Evolutionary conservation across 2,888 invertebrate genomes (phyloP), one percentile per base, ranked within the genome.

Genomic region (Rapana venosa): DNA sequence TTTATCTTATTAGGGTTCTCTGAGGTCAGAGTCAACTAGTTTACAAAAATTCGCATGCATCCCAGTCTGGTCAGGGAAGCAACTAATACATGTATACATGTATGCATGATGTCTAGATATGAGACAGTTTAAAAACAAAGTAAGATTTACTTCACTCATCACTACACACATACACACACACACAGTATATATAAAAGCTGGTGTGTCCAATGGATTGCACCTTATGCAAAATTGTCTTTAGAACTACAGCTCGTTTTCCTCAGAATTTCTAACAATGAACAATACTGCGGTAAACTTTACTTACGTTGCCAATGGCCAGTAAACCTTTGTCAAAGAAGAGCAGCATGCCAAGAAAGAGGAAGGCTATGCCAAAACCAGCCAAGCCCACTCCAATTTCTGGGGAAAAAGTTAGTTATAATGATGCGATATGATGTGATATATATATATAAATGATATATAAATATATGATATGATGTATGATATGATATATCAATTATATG

Each of bases 261-360:
- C 22, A 77, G 36, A 74, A 77, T 4, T n/a, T n/a, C 26, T 30
- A n/a, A 8, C 77, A 47, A 47, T 47, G 13, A 77, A 30, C 15
- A n/a, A n/a, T 77, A 77, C 11, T 22, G 66, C 4, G 17, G 66
- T 22, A 66, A 26, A 66, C 17, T 11, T 15, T 81, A 97, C 98
- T 98, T 97, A 99, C 99, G 97, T 99, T 99, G 96, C 99, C 99
- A 96, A 99, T 98, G n/a, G 99, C 99, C 90, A 99, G 97, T 90
- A 99, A 97, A 88, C 99, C 99, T 96, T 98, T 99, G 96, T 99
- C 99, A 96, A 99, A 99, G 89, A 99, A 97, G 91, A 99, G 97
- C 86, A 99, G 95, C 77, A 99, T 97, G 91, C 99, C 99, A 15
- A 99, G 97, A 94, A 99, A 98, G 15, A 99, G 97, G 96, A 99